Percentiles rank a stretch among this genome's conserved stretches.
These are phyloP conservation scores for Scleropages formosus DNA, from an alignment of 2,797 vertebrate species.

Conservation along the genomic window DNA sequence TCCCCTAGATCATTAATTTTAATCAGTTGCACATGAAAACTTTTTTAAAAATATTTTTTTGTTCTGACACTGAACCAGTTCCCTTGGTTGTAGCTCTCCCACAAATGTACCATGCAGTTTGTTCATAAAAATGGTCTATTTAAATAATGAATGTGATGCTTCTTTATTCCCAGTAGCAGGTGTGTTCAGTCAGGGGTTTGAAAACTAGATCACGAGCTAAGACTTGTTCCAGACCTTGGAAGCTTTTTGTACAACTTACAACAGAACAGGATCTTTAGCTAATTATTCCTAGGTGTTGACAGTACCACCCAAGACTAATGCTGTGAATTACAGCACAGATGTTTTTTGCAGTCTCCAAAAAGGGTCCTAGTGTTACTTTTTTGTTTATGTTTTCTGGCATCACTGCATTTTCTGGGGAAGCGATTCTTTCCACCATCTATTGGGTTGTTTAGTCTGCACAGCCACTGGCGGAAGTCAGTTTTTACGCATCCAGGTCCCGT, in stretches of 20 bases:
- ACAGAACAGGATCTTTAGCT: slow-evolving; percentile 54
- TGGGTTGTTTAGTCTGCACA: slow-evolving; percentile 89
- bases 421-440: slow-evolving; percentile 77
- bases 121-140: not conserved
- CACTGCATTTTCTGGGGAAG: slow-evolving; percentile 68
- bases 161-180: not conserved
- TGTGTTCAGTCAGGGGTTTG: not conserved
- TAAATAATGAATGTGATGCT: not conserved
- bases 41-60: not conserved
- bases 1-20: slow-evolving; percentile 12
- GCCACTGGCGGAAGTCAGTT: slow-evolving; percentile 62
- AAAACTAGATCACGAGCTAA: not conserved
- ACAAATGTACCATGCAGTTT: not conserved
- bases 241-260: slow-evolving; percentile 39
- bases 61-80: not conserved
- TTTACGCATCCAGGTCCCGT: slow-evolving; percentile 67
- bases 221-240: not conserved
- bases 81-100: slow-evolving; percentile 18
- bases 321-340: slow-evolving; percentile 71
- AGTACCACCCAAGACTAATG: slow-evolving; percentile 61
- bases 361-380: slow-evolving; percentile 50
- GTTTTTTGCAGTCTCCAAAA: slow-evolving; percentile 64
- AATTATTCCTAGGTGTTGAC: slow-evolving; percentile 64
- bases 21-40: slow-evolving; percentile 11
- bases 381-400: slow-evolving; percentile 79